phyloP scores from a whole-genome alignment of 2,888 invertebrate genomes.

The Ecliptopera silaceata region DNA sequence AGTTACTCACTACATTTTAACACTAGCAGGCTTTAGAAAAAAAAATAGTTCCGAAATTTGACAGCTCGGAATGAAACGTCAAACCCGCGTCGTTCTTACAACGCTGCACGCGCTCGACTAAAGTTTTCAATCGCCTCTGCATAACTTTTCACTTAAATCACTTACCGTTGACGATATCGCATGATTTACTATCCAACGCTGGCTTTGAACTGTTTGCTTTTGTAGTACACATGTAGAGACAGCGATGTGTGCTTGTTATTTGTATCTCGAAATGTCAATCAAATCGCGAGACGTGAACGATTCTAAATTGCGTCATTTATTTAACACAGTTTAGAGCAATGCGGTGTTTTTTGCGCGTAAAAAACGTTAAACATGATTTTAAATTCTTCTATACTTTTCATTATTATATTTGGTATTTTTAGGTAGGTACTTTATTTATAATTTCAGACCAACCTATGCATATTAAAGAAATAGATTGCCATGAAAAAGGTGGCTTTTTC shows the following conservation, averaged over 20 bases:
- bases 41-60: slow-evolving; percentile 39
- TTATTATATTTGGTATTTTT: neutral
- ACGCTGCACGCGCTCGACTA: slow-evolving; percentile 66
- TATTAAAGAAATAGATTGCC: no score
- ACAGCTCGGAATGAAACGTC: slow-evolving; percentile 54
- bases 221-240: neutral
- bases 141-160: slow-evolving; percentile 21
- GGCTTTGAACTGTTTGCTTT: neutral
- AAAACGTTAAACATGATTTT: slow-evolving; percentile 4
- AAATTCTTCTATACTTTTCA: neutral
- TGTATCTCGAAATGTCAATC: slow-evolving; percentile 38
- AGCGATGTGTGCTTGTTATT: slow-evolving; percentile 23
- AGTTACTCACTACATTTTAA: slow-evolving; percentile 24
- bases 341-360: slow-evolving; percentile 1
- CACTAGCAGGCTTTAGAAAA: slow-evolving; percentile 17
- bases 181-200: slow-evolving; percentile 27
- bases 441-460: no score
- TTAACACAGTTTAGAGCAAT: slow-evolving; percentile 20
- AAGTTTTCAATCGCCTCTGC: slow-evolving; percentile 37
- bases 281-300: slow-evolving; percentile 35
- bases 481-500: no score
- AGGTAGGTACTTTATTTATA: no score
- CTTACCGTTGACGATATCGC: slow-evolving; percentile 23
- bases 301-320: slow-evolving; percentile 43
- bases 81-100: slow-evolving; percentile 46